Conservation (phyloP, 2,797 vertebrate genomes). For the Luscinia megarhynchos region DNA sequence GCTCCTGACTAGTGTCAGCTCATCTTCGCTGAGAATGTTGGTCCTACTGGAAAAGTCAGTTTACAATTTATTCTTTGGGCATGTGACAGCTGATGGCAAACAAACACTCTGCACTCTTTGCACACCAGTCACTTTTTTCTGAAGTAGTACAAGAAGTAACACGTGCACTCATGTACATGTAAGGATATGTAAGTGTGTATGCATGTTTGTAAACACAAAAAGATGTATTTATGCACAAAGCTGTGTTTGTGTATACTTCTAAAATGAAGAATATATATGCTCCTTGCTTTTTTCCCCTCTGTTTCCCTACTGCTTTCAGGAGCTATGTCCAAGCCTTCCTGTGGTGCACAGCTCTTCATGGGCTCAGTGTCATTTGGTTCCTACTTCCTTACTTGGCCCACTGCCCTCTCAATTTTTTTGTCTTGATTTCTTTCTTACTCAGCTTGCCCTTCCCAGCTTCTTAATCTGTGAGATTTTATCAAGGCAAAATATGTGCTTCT, state of each 20-base stretch:
- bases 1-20: constrained; percentile 13
- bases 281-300: neutral
- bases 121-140: neutral
- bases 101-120: neutral
- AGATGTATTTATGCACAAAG: neutral
- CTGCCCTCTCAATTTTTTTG: constrained; percentile 23
- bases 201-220: neutral
- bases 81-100: constrained; percentile 8
- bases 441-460: neutral
- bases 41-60: constrained; percentile 23
- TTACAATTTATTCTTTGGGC: constrained; percentile 19
- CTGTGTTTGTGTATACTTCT: neutral
- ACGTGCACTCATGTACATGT: neutral
- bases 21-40: neutral
- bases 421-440: constrained; percentile 14
- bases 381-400: neutral
- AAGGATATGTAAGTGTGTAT: neutral
- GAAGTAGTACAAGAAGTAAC: neutral
- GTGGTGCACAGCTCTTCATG: neutral
- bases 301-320: neutral
- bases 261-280: neutral
- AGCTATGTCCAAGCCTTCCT: neutral
- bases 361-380: neutral
- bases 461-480: constrained; percentile 59
- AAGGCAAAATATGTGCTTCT: constrained; percentile 22